These are phyloP conservation scores for Dicrurus megarhynchus DNA, from an alignment of 2,113 vertebrate genomes.

Conservation along the genomic window DNA sequence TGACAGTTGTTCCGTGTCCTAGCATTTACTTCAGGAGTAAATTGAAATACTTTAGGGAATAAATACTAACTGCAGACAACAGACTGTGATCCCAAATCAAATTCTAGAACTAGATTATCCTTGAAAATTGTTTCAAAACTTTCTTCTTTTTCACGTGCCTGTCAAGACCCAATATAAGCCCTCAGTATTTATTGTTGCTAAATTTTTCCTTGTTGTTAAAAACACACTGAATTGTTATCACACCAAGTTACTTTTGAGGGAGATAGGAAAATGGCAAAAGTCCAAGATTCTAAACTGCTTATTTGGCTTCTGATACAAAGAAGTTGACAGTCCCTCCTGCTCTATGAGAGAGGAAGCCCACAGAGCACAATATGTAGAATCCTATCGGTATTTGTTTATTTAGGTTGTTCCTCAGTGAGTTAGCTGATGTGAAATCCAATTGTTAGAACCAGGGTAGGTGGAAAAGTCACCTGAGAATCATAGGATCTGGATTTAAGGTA, in stretches of 20 bases:
- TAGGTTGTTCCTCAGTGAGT: neutral
- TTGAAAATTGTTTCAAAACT: constrained; percentile 7
- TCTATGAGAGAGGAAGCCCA: neutral
- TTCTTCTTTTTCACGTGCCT: neutral
- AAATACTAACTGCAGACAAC: neutral
- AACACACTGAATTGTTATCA: neutral
- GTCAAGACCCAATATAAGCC: neutral
- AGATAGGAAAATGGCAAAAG: neutral
- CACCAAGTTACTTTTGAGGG: neutral
- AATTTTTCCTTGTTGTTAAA: neutral
- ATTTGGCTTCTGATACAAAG: neutral
- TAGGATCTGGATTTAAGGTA: neutral
- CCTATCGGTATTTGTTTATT: neutral
- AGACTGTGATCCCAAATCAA: neutral
- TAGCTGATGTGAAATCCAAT: neutral
- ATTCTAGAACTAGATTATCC: neutral
- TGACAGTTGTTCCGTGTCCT: neutral
- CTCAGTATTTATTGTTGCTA: neutral
- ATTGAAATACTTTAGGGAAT: neutral
- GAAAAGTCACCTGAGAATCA: neutral
- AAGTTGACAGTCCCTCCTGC: neutral
- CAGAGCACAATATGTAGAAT: neutral
- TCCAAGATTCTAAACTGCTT: neutral
- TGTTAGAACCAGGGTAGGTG: neutral
- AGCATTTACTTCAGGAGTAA: neutral